These are phyloP conservation scores for Rhagonycha lutea DNA, from an alignment of 2,888 invertebrate species.

Conservation along the genomic window DNA sequence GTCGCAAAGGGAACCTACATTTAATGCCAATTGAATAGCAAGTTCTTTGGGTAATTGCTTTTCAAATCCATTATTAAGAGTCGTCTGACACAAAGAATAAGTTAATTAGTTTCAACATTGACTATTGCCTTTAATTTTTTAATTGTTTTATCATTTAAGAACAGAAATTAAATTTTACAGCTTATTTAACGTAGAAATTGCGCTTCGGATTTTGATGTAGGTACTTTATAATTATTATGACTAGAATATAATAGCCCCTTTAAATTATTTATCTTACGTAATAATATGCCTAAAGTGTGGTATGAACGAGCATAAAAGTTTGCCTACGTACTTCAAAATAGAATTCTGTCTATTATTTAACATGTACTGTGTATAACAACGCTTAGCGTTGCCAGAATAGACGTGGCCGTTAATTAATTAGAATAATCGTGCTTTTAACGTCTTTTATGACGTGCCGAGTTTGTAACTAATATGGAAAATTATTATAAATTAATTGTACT, in stretches of 20 bases:
- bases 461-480: background rate
- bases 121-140: background rate
- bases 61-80: constrained; percentile 3
- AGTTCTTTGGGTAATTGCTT: constrained; percentile 7
- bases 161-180: background rate
- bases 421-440: background rate
- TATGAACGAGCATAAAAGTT: constrained; percentile 5
- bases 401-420: background rate
- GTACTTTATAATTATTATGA: background rate
- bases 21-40: constrained; percentile 8
- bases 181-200: background rate
- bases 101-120: constrained; percentile 7
- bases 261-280: background rate
- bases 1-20: constrained; percentile 1
- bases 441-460: background rate
- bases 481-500: background rate
- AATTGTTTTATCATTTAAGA: background rate
- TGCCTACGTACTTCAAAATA: background rate
- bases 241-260: background rate
- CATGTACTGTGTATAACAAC: background rate
- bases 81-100: constrained; percentile 11
- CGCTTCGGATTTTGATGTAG: background rate
- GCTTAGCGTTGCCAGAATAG: background rate
- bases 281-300: background rate
- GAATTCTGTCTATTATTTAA: background rate